These are phyloP conservation scores for Acanthochromis polyacanthus DNA, from an alignment of 2,113 vertebrate species.

Conservation along the genomic window DNA sequence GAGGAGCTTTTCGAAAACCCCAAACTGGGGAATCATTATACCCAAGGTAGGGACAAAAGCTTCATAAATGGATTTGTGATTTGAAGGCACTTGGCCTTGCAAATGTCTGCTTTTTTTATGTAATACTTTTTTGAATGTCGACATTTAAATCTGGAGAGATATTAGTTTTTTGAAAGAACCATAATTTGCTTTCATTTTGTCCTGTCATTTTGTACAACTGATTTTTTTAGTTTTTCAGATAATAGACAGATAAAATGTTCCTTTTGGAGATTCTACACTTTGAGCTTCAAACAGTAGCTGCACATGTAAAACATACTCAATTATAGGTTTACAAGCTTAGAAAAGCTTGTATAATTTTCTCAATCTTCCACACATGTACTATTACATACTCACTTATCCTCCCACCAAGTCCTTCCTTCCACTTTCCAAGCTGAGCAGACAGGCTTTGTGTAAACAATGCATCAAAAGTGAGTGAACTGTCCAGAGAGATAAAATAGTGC, in stretches of 20 bases:
- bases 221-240: no score
- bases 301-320: slow-evolving; percentile 17
- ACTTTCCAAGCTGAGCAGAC: slow-evolving; percentile 1
- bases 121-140: not conserved
- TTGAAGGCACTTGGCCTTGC: slow-evolving; percentile 19
- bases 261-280: no score
- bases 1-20: slow-evolving; percentile 30
- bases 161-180: not conserved
- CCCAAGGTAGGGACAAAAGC: slow-evolving; percentile 36
- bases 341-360: slow-evolving; percentile 15
- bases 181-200: not conserved
- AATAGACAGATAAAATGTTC: no score
- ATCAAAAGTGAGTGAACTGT: slow-evolving; percentile 70
- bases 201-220: not conserved
- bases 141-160: slow-evolving; percentile 5
- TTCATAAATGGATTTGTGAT: slow-evolving; percentile 20
- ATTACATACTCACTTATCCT: not conserved
- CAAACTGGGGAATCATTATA: slow-evolving; percentile 36
- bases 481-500: slow-evolving; percentile 61
- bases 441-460: slow-evolving; percentile 61
- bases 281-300: no score
- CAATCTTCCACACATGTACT: not conserved
- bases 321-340: slow-evolving; percentile 36
- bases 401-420: not conserved
- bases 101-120: not conserved